Percentiles rank a stretch among this genome's conserved stretches.
phyloP scores from a whole-genome alignment of 2,113 vertebrate genomes.

The Tor tambroides region DNA sequence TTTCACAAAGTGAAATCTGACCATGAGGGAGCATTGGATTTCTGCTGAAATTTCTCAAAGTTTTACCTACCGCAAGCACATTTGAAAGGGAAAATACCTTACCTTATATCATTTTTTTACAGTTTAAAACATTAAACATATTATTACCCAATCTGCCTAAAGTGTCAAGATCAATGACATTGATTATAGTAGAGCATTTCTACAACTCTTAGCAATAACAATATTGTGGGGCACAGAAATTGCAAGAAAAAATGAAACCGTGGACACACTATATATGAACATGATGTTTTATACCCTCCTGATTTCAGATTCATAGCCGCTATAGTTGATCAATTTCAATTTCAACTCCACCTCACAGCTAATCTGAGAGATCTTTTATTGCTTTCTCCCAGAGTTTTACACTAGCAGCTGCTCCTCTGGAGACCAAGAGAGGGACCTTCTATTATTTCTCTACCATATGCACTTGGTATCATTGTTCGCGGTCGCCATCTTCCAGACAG shows the following conservation, averaged over 20 bases:
- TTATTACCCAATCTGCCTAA: constrained; percentile 30
- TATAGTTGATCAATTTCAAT: constrained; percentile 67
- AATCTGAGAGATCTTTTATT: constrained; percentile 63
- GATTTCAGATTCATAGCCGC: constrained; percentile 59
- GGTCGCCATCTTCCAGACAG: constrained; percentile 26
- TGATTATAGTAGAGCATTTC: constrained; percentile 24
- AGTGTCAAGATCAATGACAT: constrained; percentile 35
- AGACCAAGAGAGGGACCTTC: constrained; percentile 39
- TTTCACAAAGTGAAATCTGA: not conserved
- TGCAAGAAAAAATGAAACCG: constrained; percentile 17
- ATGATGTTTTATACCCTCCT: constrained; percentile 39
- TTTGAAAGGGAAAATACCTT: not conserved
- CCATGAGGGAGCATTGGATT: not conserved
- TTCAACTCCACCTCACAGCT: constrained; percentile 57
- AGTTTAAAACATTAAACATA: constrained; percentile 26
- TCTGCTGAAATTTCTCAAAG: constrained; percentile 9
- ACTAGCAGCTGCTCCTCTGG: constrained; percentile 38
- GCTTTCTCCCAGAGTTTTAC: constrained; percentile 55
- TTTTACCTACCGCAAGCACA: not conserved
- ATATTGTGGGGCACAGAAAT: constrained; percentile 35
- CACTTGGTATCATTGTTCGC: constrained; percentile 42
- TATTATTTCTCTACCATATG: constrained; percentile 51
- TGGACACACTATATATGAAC: constrained; percentile 33
- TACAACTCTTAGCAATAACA: constrained; percentile 17
- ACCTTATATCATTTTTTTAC: not conserved